These are phyloP conservation scores for Gouania willdenowi DNA, from an alignment of 2,797 vertebrate species.

Conservation along the genomic window DNA sequence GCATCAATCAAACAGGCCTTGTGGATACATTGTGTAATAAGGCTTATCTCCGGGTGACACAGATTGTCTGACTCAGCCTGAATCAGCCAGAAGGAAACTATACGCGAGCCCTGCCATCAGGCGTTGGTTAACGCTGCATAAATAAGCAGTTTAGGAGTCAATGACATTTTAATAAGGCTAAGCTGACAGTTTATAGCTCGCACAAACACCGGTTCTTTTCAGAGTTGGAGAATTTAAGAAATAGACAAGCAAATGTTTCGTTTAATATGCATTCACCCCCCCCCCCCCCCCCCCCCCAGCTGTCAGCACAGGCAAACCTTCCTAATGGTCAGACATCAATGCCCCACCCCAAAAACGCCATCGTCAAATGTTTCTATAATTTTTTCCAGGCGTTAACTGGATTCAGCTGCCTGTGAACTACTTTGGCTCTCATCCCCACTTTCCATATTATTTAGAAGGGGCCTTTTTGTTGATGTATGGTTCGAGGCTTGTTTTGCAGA, in stretches of 20 bases:
- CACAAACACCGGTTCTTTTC: constrained; percentile 62
- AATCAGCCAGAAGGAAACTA: constrained; percentile 46
- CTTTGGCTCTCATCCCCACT: constrained; percentile 62
- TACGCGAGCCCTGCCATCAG: constrained; percentile 55
- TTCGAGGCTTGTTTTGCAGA: constrained; percentile 43
- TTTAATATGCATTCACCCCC: constrained; percentile 39
- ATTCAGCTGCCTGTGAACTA: constrained; percentile 57
- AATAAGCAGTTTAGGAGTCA: constrained; percentile 76
- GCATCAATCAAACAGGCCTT: constrained; percentile 73
- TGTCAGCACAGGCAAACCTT: too few species aligned
- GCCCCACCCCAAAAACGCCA: constrained; percentile 1
- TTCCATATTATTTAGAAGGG: constrained; percentile 62
- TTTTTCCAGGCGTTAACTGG: constrained; percentile 69
- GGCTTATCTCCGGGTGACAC: constrained; percentile 79
- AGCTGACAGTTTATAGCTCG: constrained; percentile 58
- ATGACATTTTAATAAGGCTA: constrained; percentile 79
- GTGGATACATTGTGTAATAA: constrained; percentile 72
- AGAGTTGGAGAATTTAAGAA: constrained; percentile 32
- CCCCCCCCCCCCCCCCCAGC: constrained; percentile 2
- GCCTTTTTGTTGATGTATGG: constrained; percentile 56
- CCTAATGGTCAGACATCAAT: constrained; percentile 41
- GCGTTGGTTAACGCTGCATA: constrained; percentile 71
- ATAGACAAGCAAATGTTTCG: constrained; percentile 40
- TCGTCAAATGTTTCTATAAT: constrained; percentile 52
- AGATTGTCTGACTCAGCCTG: constrained; percentile 66